Base-by-base conservation (phyloP, 2,797 vertebrate species). In the Miichthys miiuy region DNA sequence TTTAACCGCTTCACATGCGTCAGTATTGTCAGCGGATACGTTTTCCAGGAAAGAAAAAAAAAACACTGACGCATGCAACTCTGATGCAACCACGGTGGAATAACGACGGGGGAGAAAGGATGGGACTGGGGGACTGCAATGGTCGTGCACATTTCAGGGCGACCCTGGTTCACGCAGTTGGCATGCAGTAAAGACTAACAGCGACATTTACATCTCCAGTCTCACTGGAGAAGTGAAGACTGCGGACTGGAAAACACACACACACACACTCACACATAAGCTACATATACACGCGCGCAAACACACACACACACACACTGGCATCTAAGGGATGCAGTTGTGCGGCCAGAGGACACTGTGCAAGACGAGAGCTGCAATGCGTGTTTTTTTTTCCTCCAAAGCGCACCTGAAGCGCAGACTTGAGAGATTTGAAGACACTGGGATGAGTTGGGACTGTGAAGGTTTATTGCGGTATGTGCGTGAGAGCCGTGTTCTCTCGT, bases 291-390 rank as follows among this genome's bases (percentile, higher is more conserved):
- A n/a, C n/a, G n/a, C n/a, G n/a, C n/a, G n/a, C n/a, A n/a, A n/a
- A n/a, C 61, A 55, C 50, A 42, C 52, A 38, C 60, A 14, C 51
- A 78, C 64, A 65, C 62, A 68, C 69, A 44, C 68, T 5, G 68
- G 79, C 58, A 74, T 56, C 64, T 42, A 57, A 68, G 77, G 86
- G 34, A 82, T 89, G 91, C 89, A 82, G 87, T 83, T 87, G 83
- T 81, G 68, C 78, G 84, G 83, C 77, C 82, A 83, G 77, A 86
- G 84, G 77, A 90, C 85, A 84, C 80, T 56, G 74, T 69, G 75
- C 68, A 54, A 87, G 77, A 85, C 85, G 7, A 81, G 77, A 88
- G 82, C 92, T 94, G 94, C 93, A 95, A 92, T 95, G 93, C 94
- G 94, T 95, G 93, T 87, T 94, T 93, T 88, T 84, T 27, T 27